Evolutionary conservation across 1,140 invertebrate species (phyloP).

Genomic region (Drosophila gunungcola): DNA sequence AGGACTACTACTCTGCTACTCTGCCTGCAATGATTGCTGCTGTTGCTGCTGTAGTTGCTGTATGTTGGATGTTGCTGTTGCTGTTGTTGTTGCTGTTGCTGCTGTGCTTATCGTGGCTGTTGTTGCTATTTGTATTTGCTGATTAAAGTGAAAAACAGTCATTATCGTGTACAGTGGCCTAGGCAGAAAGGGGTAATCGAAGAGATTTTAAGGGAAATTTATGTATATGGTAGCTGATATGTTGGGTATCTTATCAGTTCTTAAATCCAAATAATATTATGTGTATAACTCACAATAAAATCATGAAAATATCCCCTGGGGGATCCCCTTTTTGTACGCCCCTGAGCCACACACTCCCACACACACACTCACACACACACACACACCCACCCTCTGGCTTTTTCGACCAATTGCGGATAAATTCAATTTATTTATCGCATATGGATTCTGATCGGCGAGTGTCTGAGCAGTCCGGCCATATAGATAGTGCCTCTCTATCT

Average conservation of each 20-base stretch:
- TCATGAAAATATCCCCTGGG: neutral
- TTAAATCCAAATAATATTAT: too few relatives aligned
- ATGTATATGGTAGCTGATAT: too few relatives aligned
- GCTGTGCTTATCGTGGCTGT: conserved; percentile 38
- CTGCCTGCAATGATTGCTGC: conserved; percentile 73
- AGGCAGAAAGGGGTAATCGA: neutral
- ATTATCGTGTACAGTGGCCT: conserved; percentile 49
- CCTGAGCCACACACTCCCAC: neutral
- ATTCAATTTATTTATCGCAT: conserved; percentile 84
- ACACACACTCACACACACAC: conserved; percentile 19
- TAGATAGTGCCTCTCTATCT: conserved; percentile 6
- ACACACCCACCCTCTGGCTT: conserved; percentile 19
- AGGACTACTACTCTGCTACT: conserved; percentile 30
- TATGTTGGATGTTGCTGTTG: conserved; percentile 25
- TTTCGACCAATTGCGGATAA: conserved; percentile 84
- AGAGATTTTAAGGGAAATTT: too few relatives aligned
- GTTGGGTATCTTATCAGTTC: too few relatives aligned
- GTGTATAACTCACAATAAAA: too few relatives aligned
- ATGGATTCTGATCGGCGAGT: conserved; percentile 75
- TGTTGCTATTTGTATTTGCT: conserved; percentile 49
- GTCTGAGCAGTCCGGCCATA: conserved; percentile 26
- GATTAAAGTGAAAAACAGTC: conserved; percentile 67
- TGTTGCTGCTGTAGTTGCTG: conserved; percentile 28
- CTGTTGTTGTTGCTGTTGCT: conserved; percentile 22
- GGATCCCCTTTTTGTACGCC: neutral